Evolutionary conservation across 1,140 invertebrate genomes (phyloP).

Genomic region (Metopolophium dirhodum): DNA sequence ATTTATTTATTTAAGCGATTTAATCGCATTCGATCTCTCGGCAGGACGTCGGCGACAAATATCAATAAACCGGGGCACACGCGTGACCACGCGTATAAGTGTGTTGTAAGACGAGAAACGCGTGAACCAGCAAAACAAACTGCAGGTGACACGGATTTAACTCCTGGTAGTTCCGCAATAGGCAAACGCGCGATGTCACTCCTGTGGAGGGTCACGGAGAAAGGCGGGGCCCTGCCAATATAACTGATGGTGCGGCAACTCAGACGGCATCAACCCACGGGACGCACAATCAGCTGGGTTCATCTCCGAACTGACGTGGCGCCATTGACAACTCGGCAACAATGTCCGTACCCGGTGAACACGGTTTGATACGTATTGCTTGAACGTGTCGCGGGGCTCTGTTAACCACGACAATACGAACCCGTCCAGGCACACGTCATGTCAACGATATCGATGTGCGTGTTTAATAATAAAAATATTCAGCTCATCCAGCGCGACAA

Average conservation of each 20-base stretch:
- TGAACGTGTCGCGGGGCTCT: background rate
- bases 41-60: too few species aligned
- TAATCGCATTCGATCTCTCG: too few species aligned
- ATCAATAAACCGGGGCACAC: too few species aligned
- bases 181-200: too few species aligned
- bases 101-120: too few species aligned
- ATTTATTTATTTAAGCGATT: too few species aligned
- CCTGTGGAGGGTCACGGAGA: too few species aligned
- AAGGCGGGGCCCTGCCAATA: background rate
- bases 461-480: constrained; percentile 12
- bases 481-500: too few species aligned
- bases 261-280: constrained; percentile 45
- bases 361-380: constrained; percentile 48
- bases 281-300: constrained; percentile 62
- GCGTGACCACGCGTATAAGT: too few species aligned
- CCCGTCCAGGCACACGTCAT: constrained; percentile 62
- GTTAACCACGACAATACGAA: constrained; percentile 59
- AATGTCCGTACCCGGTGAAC: constrained; percentile 24
- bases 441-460: constrained; percentile 37
- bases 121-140: too few species aligned
- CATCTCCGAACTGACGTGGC: constrained; percentile 49
- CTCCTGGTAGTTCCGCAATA: too few species aligned
- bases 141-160: too few species aligned
- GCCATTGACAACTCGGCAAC: constrained; percentile 37
- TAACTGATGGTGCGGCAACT: background rate